phyloP scores from a whole-genome alignment of 2,888 invertebrate species.

The Idaea dimidiata region DNA sequence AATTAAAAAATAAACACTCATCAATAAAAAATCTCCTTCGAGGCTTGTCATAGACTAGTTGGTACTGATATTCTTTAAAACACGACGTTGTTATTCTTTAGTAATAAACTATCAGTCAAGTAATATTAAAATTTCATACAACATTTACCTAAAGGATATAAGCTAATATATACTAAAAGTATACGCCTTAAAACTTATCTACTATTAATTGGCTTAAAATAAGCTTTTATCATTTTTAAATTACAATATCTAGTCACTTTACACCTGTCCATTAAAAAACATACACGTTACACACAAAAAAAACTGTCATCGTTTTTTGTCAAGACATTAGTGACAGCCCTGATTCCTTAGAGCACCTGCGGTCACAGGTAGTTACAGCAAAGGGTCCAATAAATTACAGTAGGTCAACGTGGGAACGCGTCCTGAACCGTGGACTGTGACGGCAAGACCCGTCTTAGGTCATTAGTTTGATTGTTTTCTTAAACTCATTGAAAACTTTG shows the following conservation, averaged over 20 bases:
- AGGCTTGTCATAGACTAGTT: too few species aligned
- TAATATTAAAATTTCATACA: too few species aligned
- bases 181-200: too few species aligned
- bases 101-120: too few species aligned
- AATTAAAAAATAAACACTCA: too few species aligned
- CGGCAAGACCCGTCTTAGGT: conserved; percentile 38
- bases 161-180: too few species aligned
- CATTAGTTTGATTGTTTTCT: conserved; percentile 25
- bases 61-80: too few species aligned
- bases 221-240: too few species aligned
- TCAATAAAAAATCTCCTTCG: too few species aligned
- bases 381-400: conserved; percentile 72
- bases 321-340: conserved; percentile 47
- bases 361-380: conserved; percentile 70
- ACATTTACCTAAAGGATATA: too few species aligned
- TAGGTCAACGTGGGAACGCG: conserved; percentile 76
- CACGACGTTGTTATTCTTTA: too few species aligned
- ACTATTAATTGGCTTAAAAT: too few species aligned
- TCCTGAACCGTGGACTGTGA: conserved; percentile 53
- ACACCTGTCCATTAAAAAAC: neutral
- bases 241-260: neutral
- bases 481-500: neutral
- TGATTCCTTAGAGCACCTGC: conserved; percentile 70
- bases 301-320: conserved; percentile 15
- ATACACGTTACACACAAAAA: conserved; percentile 7